phyloP scores from a whole-genome alignment of 1,140 invertebrate species.

The Pogonus chalceus region DNA sequence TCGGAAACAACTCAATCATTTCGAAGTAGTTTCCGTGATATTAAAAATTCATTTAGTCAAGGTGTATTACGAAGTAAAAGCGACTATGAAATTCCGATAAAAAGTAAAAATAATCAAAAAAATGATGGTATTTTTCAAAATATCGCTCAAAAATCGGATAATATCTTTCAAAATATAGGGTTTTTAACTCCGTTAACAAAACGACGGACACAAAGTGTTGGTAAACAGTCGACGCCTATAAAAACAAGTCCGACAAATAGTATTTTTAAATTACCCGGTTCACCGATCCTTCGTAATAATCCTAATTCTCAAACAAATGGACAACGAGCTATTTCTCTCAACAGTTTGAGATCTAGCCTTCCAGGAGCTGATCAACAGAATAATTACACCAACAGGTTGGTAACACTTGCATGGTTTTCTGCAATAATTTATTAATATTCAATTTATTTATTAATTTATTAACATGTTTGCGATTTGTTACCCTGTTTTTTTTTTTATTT shows the following conservation, averaged over 20 bases:
- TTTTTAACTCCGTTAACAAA: slow-evolving; percentile 28
- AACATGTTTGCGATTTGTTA: too few relatives aligned
- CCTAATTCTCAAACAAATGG: slow-evolving; percentile 11
- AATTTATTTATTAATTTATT: too few relatives aligned
- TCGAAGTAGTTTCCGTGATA: too few relatives aligned
- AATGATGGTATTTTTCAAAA: slow-evolving; percentile 15
- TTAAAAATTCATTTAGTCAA: background rate
- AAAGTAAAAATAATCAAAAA: slow-evolving; percentile 11
- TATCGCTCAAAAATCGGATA: slow-evolving; percentile 22
- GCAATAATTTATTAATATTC: too few relatives aligned
- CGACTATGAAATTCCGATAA: slow-evolving; percentile 29
- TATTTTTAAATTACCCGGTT: slow-evolving; percentile 18
- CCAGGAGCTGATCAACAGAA: slow-evolving; percentile 13
- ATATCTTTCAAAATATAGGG: slow-evolving; percentile 19
- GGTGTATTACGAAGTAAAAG: slow-evolving; percentile 30
- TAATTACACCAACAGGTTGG: slow-evolving; percentile 7
- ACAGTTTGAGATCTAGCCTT: slow-evolving; percentile 18
- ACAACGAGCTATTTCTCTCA: slow-evolving; percentile 21
- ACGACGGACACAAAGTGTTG: background rate
- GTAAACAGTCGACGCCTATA: slow-evolving; percentile 19
- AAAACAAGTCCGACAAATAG: slow-evolving; percentile 11
- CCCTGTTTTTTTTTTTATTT: too few relatives aligned
- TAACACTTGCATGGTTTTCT: too few relatives aligned
- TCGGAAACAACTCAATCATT: background rate
- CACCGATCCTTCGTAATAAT: slow-evolving; percentile 15